Evolutionary conservation across 2,113 vertebrate genomes (phyloP).

Genomic region (Henicopernis longicauda): DNA sequence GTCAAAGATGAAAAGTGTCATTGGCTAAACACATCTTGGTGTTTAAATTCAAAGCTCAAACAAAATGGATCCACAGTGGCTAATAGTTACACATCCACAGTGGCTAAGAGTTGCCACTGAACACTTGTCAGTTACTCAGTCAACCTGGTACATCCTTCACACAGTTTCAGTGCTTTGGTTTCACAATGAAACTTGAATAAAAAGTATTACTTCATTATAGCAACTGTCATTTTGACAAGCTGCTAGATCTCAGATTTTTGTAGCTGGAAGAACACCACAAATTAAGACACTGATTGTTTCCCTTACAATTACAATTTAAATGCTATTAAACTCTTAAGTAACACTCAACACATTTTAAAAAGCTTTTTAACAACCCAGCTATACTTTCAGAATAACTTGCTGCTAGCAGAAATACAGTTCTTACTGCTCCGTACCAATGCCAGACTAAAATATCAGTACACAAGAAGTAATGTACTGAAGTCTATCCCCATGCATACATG

Average conservation of each 20-base stretch:
- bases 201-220: not conserved
- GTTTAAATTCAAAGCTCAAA: not conserved
- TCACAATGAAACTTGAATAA: not conserved
- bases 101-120: not conserved
- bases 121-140: not conserved
- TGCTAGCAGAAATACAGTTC: not conserved
- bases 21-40: not conserved
- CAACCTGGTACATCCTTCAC: not conserved
- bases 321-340: not conserved
- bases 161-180: not conserved
- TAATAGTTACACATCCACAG: not conserved
- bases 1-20: not conserved
- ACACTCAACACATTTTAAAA: not conserved
- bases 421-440: not conserved
- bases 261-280: not conserved
- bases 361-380: not conserved
- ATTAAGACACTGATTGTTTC: not conserved
- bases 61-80: not conserved
- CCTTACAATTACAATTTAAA: not conserved
- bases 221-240: not conserved
- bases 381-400: not conserved
- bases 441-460: not conserved
- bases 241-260: not conserved
- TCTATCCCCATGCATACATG: not conserved
- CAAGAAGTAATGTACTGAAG: not conserved